Base-by-base conservation (phyloP, 2,113 vertebrate species). In the Macaca mulatta region DNA sequence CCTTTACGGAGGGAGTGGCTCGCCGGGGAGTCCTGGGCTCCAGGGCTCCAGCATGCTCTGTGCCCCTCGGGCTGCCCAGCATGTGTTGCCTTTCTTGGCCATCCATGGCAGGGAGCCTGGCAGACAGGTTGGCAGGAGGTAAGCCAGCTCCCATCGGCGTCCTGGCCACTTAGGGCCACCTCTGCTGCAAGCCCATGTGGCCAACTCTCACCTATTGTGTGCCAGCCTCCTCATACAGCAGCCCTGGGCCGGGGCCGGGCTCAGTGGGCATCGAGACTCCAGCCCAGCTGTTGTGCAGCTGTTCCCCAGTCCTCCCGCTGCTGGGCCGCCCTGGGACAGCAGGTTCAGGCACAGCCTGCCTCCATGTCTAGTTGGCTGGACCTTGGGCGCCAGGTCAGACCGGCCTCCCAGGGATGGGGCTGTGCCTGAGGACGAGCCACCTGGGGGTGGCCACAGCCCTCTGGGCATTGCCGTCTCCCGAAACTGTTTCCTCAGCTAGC, bases 401-500 rank as follows among this genome's bases (percentile, higher is more conserved):
- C 8, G 27, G 43, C 92, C 92, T 52, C 82, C 30, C 6, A 0
- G 8, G 22, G 11, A n/a, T 1, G 25, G 84, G 82, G 32, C 93
- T 2, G 17, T 12, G 91, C 27, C 67, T 27, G 23, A 30, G 85
- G 67, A 48, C 20, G 20, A 74, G 75, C 70, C 30, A 18, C 57
- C 70, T 48, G 67, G 75, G 70, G 77, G 5, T 57, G 94, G 89
- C 75, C 3, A 30, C 40, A 43, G 89, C 32, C 94, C 79, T 90
- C 86, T 84, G 1, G 14, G 93, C 32, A 3, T 30, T 27, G 57
- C 96, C 90, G 91, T 94, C 94, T 90, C 92, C 90, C 11, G 4
- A 81, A 59, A 40, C 3, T 1, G 20, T 96, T 92, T 97, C 96
- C 97, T 95, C 88, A 90, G 97, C 94, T 94, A 96, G 96, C 50